A percentile compares a stretch with the other conserved stretches of the same genome.
Evolutionary conservation across 2,113 vertebrate species (phyloP).

Genomic region (Pseudorhombus dupliciocellatus): DNA sequence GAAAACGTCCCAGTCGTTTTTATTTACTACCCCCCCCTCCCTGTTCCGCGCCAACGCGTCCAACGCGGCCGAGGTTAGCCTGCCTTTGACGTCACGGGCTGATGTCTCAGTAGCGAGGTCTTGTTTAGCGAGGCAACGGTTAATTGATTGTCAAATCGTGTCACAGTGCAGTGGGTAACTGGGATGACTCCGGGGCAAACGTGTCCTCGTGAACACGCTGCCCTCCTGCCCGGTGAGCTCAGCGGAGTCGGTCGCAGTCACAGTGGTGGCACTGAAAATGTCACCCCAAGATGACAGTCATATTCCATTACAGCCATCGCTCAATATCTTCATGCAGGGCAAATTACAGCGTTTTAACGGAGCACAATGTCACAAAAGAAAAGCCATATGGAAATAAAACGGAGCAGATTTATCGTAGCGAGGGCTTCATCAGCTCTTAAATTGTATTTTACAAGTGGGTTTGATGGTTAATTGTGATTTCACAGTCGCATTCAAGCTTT

Average conservation of each 20-base stretch:
- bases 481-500: slow-evolving; percentile 19
- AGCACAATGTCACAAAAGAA: slow-evolving; percentile 68
- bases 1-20: too few species aligned
- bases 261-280: slow-evolving; percentile 76
- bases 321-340: slow-evolving; percentile 73
- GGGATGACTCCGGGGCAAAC: slow-evolving; percentile 80
- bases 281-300: slow-evolving; percentile 73
- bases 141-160: slow-evolving; percentile 81
- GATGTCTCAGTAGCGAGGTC: slow-evolving; percentile 40
- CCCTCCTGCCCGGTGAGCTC: slow-evolving; percentile 70
- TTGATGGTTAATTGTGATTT: slow-evolving; percentile 45
- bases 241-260: slow-evolving; percentile 67
- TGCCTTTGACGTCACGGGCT: slow-evolving; percentile 41
- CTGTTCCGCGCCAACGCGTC: too few species aligned
- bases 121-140: slow-evolving; percentile 55
- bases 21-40: neutral
- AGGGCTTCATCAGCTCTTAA: slow-evolving; percentile 28
- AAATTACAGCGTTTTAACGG: slow-evolving; percentile 66
- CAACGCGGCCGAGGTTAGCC: slow-evolving; percentile 28
- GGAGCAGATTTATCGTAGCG: slow-evolving; percentile 30
- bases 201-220: slow-evolving; percentile 63
- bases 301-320: slow-evolving; percentile 76
- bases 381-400: slow-evolving; percentile 60
- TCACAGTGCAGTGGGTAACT: slow-evolving; percentile 69
- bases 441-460: slow-evolving; percentile 39